phyloP scores from a whole-genome alignment of 2,113 vertebrate species.

The Acanthisitta chloris region DNA sequence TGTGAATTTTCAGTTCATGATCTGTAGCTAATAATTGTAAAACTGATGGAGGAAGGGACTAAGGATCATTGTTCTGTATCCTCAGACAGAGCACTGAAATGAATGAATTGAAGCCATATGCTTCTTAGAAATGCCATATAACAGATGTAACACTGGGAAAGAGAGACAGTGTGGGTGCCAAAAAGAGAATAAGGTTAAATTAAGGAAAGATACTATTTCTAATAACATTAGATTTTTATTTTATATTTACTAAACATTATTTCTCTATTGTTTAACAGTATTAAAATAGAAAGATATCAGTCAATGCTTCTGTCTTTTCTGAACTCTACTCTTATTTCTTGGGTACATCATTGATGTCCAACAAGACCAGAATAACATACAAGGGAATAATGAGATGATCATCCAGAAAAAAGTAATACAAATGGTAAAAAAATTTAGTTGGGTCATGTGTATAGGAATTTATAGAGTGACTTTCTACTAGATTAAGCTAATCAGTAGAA shows the following conservation, averaged over 20 bases:
- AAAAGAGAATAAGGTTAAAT: neutral
- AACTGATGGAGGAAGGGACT: neutral
- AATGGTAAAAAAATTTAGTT: neutral
- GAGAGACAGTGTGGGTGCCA: neutral
- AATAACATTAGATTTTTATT: neutral
- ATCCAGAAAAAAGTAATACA: neutral
- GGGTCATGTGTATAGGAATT: neutral
- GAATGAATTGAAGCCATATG: neutral
- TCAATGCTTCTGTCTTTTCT: neutral
- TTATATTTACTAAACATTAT: neutral
- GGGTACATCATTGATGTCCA: neutral
- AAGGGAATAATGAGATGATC: neutral
- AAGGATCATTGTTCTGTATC: neutral
- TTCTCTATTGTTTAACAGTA: neutral
- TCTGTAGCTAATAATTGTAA: neutral
- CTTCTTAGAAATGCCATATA: neutral
- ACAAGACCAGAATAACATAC: neutral
- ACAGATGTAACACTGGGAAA: neutral
- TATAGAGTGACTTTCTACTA: neutral
- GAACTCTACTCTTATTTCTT: neutral
- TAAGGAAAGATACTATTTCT: neutral
- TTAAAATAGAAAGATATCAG: neutral
- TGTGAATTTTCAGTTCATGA: neutral
- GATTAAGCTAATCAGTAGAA: neutral
- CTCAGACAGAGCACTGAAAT: neutral